Evolutionary conservation across 1,140 invertebrate genomes (phyloP).

Genomic region (Aphaenogaster rudis): DNA sequence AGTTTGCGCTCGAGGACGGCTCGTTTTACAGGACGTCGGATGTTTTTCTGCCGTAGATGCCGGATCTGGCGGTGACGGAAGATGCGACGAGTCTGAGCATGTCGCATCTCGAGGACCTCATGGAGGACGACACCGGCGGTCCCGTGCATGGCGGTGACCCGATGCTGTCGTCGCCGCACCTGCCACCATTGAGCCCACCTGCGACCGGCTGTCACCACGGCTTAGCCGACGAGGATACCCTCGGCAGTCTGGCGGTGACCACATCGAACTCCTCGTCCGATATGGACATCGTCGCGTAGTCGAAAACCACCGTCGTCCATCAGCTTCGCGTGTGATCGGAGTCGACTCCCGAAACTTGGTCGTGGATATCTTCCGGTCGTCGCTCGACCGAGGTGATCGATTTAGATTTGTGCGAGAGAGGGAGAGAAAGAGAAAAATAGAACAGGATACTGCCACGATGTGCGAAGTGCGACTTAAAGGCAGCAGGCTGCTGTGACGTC

Average conservation of each 20-base stretch:
- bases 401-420: slow-evolving; percentile 20
- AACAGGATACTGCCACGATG: neutral
- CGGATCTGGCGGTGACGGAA: slow-evolving; percentile 87
- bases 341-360: slow-evolving; percentile 13
- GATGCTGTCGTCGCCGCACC: slow-evolving; percentile 89
- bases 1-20: neutral
- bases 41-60: slow-evolving; percentile 84
- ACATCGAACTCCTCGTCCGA: slow-evolving; percentile 85
- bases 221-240: slow-evolving; percentile 84
- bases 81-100: slow-evolving; percentile 88
- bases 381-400: slow-evolving; percentile 30
- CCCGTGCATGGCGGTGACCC: slow-evolving; percentile 90
- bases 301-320: slow-evolving; percentile 53
- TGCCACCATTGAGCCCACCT: slow-evolving; percentile 85
- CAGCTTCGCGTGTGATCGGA: slow-evolving; percentile 32
- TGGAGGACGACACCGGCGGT: slow-evolving; percentile 92
- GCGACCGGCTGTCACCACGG: slow-evolving; percentile 82
- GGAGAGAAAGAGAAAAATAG: neutral
- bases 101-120: slow-evolving; percentile 92
- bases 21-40: slow-evolving; percentile 17
- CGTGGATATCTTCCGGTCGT: neutral
- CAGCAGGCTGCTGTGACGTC: slow-evolving; percentile 13
- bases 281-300: slow-evolving; percentile 86
- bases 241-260: slow-evolving; percentile 84
- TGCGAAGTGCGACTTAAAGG: slow-evolving; percentile 4